Base-by-base conservation (phyloP, 2,113 vertebrate genomes). In the Neoarius graeffei region DNA sequence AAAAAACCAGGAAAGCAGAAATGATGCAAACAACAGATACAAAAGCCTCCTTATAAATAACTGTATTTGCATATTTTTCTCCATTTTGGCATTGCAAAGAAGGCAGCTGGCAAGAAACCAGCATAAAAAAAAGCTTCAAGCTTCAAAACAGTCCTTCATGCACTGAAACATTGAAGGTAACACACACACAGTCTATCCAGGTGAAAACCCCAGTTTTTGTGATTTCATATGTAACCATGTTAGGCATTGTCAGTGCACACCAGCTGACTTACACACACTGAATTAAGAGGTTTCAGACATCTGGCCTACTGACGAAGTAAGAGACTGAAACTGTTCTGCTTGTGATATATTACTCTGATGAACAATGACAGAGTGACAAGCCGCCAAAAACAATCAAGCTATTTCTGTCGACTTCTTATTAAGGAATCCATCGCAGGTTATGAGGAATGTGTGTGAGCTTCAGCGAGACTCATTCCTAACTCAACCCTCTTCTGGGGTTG, bases 241-340 rank as follows among this genome's bases (percentile, higher is more conserved):
- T 64, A 56, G 23, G 84, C 59, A 52, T 82, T 35, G 50, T 84
- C 60, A 71, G 17, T 62, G 57, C 83, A 81, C 15, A 62, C 74
- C 25, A 73, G 71, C 66, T 82, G 82, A 87, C 27, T 59, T 42
- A 48, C 42, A 10, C 52, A 66, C 20, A 14, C 73, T 50, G 42
- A 89, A 27, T 50, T 30, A 50, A 87, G 50, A 87, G 1, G 79
- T 35, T 66, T 73, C 69, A 71, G 86, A 69, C 69, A 50, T 90
- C 77, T 69, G n/a, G 13, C 66, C n/a, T 80, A 59, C 50, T 66
- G 57, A 87, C 88, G 90, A 88, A 84, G 86, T 82, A 88, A 85
- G n/a, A 27, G 4, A 5, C 80, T 71, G 85, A 56, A 90, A 87
- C 89, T 91, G 69, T 81, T 93, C 90, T 87, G 87, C 88, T 92